Base-by-base conservation (phyloP, 2,113 vertebrate species). In the Callocephalon fimbriatum region DNA sequence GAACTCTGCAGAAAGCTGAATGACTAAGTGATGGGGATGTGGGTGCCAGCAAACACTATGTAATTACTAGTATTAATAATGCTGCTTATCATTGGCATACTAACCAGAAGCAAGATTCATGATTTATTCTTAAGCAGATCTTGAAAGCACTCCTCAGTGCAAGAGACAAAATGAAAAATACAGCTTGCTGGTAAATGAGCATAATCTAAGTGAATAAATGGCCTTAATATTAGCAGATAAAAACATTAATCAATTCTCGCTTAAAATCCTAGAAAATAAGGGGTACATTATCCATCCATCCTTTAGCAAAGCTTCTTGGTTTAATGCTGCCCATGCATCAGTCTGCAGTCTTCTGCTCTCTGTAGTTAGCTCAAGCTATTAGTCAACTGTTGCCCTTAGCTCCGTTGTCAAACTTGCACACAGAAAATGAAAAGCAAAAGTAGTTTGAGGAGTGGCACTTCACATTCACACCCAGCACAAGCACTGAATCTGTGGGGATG, bases 51-150 rank as follows among this genome's bases (percentile, higher is more conserved):
- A 92, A 90, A 72, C 38, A 48, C 26, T 21, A 50, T 0, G 0
- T 81, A 86, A 95, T 92, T 95, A 96, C 91, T 56, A 92, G 65
- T 53, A 91, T 48, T 87, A 95, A 96, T 91, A 93, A 92, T 22
- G 56, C 70, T 78, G 66, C 79, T 87, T 89, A 73, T 88, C 83
- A 78, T 1, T 78, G 76, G 53, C 65, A 45, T 26, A 48, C 58
- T 86, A 90, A 90, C 48, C 51, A 91, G 91, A 93, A 93, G 87
- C 84, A 94, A 87, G 53, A 70, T 6, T 68, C 2, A 2, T 88
- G 86, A 94, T 88, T 95, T 91, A 97, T 72, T 92, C 86, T 82
- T 77, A 56, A 91, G 56, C 76, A 71, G 47, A 85, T 89, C 61
- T 37, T 75, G 56, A 87, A 92, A 97, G 42, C 21, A 54, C 37